Conservation (phyloP, 2,888 invertebrate genomes). For the Lampropteryx suffumata region DNA sequence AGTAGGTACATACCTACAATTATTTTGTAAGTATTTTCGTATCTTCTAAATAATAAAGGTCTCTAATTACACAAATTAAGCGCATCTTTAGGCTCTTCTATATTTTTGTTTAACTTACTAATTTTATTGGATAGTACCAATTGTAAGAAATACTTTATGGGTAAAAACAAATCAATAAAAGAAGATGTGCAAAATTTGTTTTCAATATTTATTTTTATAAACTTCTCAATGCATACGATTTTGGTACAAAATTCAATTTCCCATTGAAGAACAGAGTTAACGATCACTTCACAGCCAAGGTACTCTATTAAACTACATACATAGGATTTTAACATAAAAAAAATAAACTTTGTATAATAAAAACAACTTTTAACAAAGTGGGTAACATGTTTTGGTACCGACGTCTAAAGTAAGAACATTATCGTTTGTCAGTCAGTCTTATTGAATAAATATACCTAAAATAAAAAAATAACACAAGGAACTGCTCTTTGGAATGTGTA, state of each 20-base stretch:
- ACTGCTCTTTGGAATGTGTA: conserved; percentile 56
- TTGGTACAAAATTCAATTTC: conserved; percentile 56
- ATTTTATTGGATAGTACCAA: too few species aligned
- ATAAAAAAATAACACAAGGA: conserved; percentile 40
- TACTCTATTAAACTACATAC: conserved; percentile 39
- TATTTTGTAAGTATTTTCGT: too few species aligned
- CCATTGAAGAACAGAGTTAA: conserved; percentile 48
- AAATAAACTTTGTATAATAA: conserved; percentile 36
- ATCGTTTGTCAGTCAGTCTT: conserved; percentile 64
- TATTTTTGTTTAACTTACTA: too few species aligned
- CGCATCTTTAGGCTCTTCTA: too few species aligned
- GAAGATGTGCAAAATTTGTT: conserved; percentile 26
- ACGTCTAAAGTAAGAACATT: conserved; percentile 46
- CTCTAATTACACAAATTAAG: too few species aligned
- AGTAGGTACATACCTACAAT: background rate
- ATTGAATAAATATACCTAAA: conserved; percentile 52
- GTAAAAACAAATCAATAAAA: conserved; percentile 8
- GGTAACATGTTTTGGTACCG: conserved; percentile 43
- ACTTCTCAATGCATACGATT: conserved; percentile 45
- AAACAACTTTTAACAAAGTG: conserved; percentile 45
- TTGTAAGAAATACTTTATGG: too few species aligned
- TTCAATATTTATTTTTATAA: conserved; percentile 50
- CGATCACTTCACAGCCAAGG: conserved; percentile 67
- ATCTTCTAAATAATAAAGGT: too few species aligned
- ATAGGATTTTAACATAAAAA: conserved; percentile 27